These are phyloP conservation scores for Leptodactylus fallax DNA, from an alignment of 2,797 vertebrate genomes.

Conservation along the genomic window DNA sequence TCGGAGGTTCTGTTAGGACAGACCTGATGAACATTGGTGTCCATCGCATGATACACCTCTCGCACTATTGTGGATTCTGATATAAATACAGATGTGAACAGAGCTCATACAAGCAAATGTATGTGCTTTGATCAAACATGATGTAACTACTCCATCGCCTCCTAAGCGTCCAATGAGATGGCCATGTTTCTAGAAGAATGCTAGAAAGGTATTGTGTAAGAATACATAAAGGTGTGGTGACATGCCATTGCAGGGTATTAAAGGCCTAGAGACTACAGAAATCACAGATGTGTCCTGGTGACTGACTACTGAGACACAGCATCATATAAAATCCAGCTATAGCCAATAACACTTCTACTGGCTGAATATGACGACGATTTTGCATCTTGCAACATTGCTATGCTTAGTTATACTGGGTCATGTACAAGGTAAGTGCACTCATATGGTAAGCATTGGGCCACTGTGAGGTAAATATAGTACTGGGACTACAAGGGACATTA, in stretches of 20 bases:
- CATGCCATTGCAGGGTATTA: neutral
- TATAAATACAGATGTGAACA: too few species aligned
- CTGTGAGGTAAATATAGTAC: too few species aligned
- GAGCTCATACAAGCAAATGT: too few species aligned
- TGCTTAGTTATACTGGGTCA: neutral
- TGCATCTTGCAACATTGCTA: neutral
- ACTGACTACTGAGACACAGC: neutral
- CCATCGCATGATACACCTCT: too few species aligned
- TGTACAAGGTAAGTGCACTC: constrained; percentile 4
- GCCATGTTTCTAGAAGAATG: neutral
- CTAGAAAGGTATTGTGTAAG: neutral
- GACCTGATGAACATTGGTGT: too few species aligned
- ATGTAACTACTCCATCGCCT: too few species aligned
- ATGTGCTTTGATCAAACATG: too few species aligned
- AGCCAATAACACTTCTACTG: too few species aligned
- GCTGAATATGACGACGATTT: neutral
- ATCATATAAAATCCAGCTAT: neutral
- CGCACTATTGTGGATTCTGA: too few species aligned
- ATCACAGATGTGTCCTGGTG: neutral
- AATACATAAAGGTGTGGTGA: neutral
- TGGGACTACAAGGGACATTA: too few species aligned
- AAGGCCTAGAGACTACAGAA: neutral
- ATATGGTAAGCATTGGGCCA: neutral
- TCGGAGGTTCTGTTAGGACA: too few species aligned
- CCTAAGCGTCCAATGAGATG: neutral